Evolutionary conservation across 2,888 invertebrate species (phyloP), one percentile per base, ranked within the genome.

Genomic region (Byasa hedistus): DNA sequence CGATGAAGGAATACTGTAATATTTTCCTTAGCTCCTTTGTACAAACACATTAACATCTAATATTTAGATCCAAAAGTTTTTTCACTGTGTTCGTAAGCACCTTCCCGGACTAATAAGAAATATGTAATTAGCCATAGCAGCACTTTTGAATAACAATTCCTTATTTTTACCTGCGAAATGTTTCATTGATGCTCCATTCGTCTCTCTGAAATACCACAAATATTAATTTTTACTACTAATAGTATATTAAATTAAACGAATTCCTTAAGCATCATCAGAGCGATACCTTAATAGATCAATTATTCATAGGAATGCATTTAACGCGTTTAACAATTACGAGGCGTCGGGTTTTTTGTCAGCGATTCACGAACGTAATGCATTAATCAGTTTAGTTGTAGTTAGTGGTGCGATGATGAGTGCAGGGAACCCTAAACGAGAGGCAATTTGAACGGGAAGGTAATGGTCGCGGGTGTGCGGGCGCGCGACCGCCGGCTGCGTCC

Each of bases 371-470:
- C 7, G 48, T 48, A n/a, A 27, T 27, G 27, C n/a, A 19, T 15
- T 39, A 39, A 48, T n/a, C n/a, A 48, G 48, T n/a, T n/a, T 15
- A n/a, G 27, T 27, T 4, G 27, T 27, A 7, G 19, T 48, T n/a
- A n/a, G 48, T 48, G 48, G 5, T 48, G 48, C n/a, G 48, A 5
- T 48, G 48, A 19, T 48, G 48, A 48, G 61, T 57, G 57, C 73
- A 76, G 71, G 76, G 75, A 80, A 77, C 79, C 78, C 79, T 77
- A 79, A 80, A 79, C 77, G 75, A 79, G 79, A 76, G 70, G 79
- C 81, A 84, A 87, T 86, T 85, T 83, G 80, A 79, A 71, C 80
- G 80, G 82, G 80, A 79, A 80, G 82, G 76, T 82, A 78, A 83
- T 85, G 83, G 80, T 80, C 78, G 79, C 78, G 80, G 76, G 75